Conservation (phyloP, 2,888 invertebrate genomes). For the Mesochorus sp. region DNA sequence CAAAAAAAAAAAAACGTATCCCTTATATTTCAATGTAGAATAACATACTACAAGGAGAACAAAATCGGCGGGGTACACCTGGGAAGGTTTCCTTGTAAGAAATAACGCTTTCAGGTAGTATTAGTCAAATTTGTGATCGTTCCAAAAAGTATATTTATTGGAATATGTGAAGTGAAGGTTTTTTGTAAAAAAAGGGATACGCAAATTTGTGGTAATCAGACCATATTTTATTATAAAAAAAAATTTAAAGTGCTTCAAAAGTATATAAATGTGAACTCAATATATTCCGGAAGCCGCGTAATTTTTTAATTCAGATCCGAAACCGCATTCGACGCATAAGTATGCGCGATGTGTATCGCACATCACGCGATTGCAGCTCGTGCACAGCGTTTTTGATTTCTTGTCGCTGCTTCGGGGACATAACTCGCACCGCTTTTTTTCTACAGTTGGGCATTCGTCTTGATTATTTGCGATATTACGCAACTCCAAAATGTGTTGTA, state of each 20-base stretch:
- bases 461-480: neutral
- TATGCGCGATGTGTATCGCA: neutral
- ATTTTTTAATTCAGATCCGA: too few relatives aligned
- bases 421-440: neutral
- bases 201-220: neutral
- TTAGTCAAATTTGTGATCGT: neutral
- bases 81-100: too few relatives aligned
- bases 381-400: neutral
- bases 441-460: neutral
- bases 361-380: neutral
- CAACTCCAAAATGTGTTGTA: neutral
- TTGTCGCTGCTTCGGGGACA: neutral
- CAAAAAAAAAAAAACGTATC: too few relatives aligned
- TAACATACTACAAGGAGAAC: too few relatives aligned
- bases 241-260: neutral
- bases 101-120: neutral
- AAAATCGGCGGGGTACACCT: too few relatives aligned
- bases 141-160: conserved; percentile 17
- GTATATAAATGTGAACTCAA: too few relatives aligned
- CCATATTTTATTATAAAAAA: conserved; percentile 3
- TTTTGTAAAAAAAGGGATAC: neutral
- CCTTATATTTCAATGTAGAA: too few relatives aligned
- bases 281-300: too few relatives aligned
- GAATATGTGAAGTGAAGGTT: conserved; percentile 4
- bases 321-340: too few relatives aligned